Evolutionary conservation across 2,888 invertebrate genomes (phyloP).

Genomic region (Strigamia maritima): DNA sequence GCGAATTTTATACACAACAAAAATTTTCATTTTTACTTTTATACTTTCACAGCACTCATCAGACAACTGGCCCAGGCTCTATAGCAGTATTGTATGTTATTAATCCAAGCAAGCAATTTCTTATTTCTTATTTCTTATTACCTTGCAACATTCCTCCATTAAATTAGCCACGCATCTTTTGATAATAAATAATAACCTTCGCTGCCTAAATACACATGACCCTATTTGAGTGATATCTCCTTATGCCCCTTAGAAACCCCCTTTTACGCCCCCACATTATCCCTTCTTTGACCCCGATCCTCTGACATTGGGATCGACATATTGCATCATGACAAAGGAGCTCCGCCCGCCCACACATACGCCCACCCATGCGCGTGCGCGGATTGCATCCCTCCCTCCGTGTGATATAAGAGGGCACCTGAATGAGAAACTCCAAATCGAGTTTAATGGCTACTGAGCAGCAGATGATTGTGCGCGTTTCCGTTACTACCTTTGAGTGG

Average conservation of each 20-base stretch:
- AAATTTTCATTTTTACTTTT: too few relatives aligned
- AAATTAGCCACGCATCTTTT: background rate
- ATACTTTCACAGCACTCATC: too few relatives aligned
- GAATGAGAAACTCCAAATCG: background rate
- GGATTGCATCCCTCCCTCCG: background rate
- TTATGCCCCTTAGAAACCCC: constrained; percentile 10
- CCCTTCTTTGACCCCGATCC: constrained; percentile 32
- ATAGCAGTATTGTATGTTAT: too few relatives aligned
- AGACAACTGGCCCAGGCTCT: too few relatives aligned
- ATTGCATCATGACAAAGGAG: background rate
- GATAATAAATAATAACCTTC: background rate
- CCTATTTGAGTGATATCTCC: constrained; percentile 15
- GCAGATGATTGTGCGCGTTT: background rate
- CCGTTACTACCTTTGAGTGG: constrained; percentile 24
- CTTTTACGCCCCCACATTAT: constrained; percentile 6
- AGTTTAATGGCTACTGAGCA: constrained; percentile 1
- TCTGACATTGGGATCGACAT: constrained; percentile 13
- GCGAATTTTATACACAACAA: too few relatives aligned
- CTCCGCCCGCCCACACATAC: constrained; percentile 22
- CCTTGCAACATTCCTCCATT: background rate
- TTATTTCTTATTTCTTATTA: too few relatives aligned
- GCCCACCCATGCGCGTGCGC: constrained; percentile 21
- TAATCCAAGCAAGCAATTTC: too few relatives aligned
- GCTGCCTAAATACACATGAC: background rate
- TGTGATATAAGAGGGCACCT: background rate